Percentiles rank a stretch among this genome's conserved stretches.
phyloP scores from a whole-genome alignment of 1,140 invertebrate species.

The Trichomalopsis sarcophagae region DNA sequence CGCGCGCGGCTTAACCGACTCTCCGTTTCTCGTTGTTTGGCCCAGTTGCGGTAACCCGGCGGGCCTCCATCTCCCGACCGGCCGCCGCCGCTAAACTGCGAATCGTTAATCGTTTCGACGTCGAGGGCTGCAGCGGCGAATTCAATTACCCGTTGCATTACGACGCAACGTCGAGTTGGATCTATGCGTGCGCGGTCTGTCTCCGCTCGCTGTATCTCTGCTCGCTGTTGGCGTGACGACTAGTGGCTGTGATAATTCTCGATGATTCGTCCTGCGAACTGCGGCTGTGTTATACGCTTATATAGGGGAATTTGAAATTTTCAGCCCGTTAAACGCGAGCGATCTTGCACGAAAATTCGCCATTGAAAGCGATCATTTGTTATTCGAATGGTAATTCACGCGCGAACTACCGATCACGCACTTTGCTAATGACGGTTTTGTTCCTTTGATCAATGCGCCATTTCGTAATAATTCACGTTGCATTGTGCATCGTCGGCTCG shows the following conservation, averaged over 20 bases:
- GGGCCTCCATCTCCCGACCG: not conserved
- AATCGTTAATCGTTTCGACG: slow-evolving; percentile 45
- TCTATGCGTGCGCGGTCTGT: not conserved
- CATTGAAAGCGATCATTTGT: slow-evolving; percentile 34
- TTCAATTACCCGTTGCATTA: slow-evolving; percentile 41
- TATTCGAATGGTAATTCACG: slow-evolving; percentile 36
- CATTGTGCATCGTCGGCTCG: not conserved
- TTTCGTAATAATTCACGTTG: slow-evolving; percentile 34
- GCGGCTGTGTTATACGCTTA: not conserved
- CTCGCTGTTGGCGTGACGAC: not conserved
- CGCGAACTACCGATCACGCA: slow-evolving; percentile 36
- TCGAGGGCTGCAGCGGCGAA: not conserved
- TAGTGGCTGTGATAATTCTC: not conserved
- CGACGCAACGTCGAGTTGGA: not conserved
- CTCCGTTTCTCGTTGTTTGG: slow-evolving; percentile 37
- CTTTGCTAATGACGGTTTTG: slow-evolving; percentile 45
- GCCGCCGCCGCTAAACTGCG: slow-evolving; percentile 14
- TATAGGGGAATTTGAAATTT: not conserved
- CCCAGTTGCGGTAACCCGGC: slow-evolving; percentile 39
- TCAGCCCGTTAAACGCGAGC: not conserved
- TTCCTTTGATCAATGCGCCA: slow-evolving; percentile 37
- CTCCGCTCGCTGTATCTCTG: not conserved
- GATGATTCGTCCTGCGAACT: too few relatives aligned
- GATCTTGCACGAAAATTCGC: slow-evolving; percentile 11
- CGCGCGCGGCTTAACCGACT: not conserved